A percentile compares a stretch with the other conserved stretches of the same genome.
Evolutionary conservation across 2,888 invertebrate genomes (phyloP).

Genomic region (Pammene fasciana): DNA sequence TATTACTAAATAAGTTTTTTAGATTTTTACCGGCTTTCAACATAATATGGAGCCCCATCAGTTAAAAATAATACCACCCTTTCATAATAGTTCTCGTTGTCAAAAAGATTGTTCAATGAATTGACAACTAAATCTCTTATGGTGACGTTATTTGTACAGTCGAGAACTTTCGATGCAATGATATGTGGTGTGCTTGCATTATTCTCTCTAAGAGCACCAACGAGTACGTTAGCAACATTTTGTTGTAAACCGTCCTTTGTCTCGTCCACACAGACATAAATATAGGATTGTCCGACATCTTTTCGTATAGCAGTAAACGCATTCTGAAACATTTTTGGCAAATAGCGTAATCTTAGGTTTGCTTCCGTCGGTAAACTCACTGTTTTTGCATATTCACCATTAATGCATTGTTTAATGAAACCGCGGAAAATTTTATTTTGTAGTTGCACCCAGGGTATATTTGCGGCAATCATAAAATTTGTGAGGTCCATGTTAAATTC

Average conservation of each 20-base stretch:
- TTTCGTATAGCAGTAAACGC: too few relatives aligned
- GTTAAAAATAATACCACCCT: slow-evolving; percentile 11
- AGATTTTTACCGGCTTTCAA: slow-evolving; percentile 12
- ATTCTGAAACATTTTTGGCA: too few relatives aligned
- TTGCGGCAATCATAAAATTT: too few relatives aligned
- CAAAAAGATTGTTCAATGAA: slow-evolving; percentile 7
- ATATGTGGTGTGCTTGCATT: slow-evolving; percentile 21
- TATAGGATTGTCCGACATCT: background rate
- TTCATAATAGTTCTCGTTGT: slow-evolving; percentile 13
- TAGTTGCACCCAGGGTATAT: too few relatives aligned
- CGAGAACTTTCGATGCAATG: slow-evolving; percentile 22
- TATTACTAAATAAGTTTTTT: slow-evolving; percentile 9
- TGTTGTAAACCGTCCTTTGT: slow-evolving; percentile 11
- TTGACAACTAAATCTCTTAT: slow-evolving; percentile 5
- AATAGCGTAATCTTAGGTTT: too few relatives aligned
- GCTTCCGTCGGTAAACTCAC: too few relatives aligned
- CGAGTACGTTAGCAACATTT: slow-evolving; percentile 13
- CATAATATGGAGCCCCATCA: slow-evolving; percentile 20
- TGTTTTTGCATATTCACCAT: too few relatives aligned
- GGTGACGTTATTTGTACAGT: slow-evolving; percentile 21
- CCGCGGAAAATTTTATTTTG: too few relatives aligned
- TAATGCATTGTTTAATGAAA: too few relatives aligned
- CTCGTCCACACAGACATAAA: slow-evolving; percentile 14
- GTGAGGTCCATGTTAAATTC: background rate
- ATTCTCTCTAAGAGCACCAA: slow-evolving; percentile 19